A percentile compares a stretch with the other conserved stretches of the same genome.
Conservation (phyloP, 1,140 invertebrate genomes). For the Drosophila neocordata region DNA sequence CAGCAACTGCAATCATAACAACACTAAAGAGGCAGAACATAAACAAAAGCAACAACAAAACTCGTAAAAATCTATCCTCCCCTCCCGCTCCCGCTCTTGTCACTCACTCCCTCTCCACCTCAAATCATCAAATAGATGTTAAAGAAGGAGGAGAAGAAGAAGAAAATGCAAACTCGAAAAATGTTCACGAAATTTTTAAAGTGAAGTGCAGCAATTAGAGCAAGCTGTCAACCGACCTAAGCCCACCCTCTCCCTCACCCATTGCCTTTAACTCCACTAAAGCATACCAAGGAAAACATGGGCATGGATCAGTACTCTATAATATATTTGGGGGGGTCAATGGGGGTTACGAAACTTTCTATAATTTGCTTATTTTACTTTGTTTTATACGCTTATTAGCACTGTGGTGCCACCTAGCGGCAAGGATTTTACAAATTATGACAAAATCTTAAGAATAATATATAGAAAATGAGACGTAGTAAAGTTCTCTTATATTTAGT, state of each 20-base stretch:
- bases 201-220: constrained; percentile 67
- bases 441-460: too few relatives aligned
- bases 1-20: constrained; percentile 73
- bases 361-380: too few relatives aligned
- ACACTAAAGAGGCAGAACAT: constrained; percentile 74
- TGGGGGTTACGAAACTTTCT: too few relatives aligned
- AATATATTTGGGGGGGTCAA: too few relatives aligned
- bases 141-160: constrained; percentile 9
- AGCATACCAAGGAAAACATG: too few relatives aligned
- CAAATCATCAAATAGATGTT: constrained; percentile 3
- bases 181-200: constrained; percentile 17
- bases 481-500: too few relatives aligned
- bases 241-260: neutral
- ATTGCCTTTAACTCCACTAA: neutral
- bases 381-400: too few relatives aligned
- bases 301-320: too few relatives aligned
- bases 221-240: constrained; percentile 27
- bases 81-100: neutral
- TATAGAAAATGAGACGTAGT: too few relatives aligned
- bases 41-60: constrained; percentile 60
- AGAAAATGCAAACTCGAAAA: constrained; percentile 42
- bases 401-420: too few relatives aligned
- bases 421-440: too few relatives aligned
- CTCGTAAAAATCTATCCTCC: constrained; percentile 36
- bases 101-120: neutral